These are phyloP conservation scores for Erethizon dorsatum DNA, from an alignment of 2,797 vertebrate species.

Conservation along the genomic window DNA sequence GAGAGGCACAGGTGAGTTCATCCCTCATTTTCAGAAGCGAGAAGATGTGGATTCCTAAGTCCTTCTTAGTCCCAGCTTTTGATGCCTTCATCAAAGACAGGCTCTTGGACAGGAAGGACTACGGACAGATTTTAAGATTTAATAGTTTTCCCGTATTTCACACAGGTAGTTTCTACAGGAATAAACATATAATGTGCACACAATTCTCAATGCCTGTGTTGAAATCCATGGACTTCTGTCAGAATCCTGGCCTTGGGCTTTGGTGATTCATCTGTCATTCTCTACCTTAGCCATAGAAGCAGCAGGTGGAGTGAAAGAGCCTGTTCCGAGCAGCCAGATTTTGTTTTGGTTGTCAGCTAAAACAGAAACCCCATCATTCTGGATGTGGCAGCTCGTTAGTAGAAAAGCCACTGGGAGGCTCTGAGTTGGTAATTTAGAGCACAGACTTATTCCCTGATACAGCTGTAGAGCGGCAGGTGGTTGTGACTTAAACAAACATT, in stretches of 20 bases:
- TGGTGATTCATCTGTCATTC: constrained; percentile 36
- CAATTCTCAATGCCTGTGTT: background rate
- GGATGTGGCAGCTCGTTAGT: constrained; percentile 83
- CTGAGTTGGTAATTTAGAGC: constrained; percentile 80
- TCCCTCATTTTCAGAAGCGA: background rate
- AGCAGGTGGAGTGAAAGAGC: constrained; percentile 63
- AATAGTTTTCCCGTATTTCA: background rate
- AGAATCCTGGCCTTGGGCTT: constrained; percentile 36
- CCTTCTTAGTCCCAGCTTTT: background rate
- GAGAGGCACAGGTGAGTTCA: background rate
- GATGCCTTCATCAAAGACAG: background rate
- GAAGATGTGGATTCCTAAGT: background rate
- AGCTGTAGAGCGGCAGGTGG: constrained; percentile 76
- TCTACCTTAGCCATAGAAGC: constrained; percentile 49
- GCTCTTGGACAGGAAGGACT: background rate
- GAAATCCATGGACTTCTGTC: background rate
- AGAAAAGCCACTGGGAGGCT: constrained; percentile 83
- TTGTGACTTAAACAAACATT: constrained; percentile 68
- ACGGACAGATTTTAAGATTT: background rate
- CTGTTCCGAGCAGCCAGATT: constrained; percentile 74
- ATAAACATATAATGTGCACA: background rate
- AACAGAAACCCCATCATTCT: constrained; percentile 75
- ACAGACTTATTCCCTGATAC: constrained; percentile 77
- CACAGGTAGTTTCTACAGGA: background rate
- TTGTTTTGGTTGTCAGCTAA: constrained; percentile 81